These are phyloP conservation scores for Diplodus puntazzo DNA, from an alignment of 2,797 vertebrate species.

Conservation along the genomic window DNA sequence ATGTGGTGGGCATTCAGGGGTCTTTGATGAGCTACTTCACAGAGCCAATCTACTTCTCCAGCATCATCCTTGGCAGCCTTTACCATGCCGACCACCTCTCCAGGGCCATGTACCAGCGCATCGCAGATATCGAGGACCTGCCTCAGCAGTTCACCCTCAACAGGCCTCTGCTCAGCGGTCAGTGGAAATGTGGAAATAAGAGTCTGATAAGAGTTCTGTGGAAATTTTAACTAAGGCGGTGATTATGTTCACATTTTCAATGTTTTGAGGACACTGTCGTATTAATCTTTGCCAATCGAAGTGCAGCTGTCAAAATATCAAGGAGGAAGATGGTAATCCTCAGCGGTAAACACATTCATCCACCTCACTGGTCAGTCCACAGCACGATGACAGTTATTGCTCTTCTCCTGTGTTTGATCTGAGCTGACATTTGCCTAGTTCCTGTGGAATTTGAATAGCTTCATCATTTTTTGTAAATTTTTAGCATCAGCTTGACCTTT, in stretches of 20 bases:
- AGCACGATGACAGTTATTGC: constrained; percentile 45
- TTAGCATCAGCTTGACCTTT: constrained; percentile 63
- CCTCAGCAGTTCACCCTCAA: constrained; percentile 94
- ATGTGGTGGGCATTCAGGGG: constrained; percentile 96
- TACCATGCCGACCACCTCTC: constrained; percentile 98
- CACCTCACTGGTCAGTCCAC: constrained; percentile 20
- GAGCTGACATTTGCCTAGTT: constrained; percentile 76
- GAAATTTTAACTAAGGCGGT: neutral
- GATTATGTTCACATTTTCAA: neutral
- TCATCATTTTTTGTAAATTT: constrained; percentile 62
- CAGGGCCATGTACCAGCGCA: constrained; percentile 96
- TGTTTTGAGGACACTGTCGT: constrained; percentile 7
- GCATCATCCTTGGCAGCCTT: constrained; percentile 97
- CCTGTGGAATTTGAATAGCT: constrained; percentile 68
- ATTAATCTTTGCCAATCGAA: constrained; percentile 34
- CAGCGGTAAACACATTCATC: constrained; percentile 48
- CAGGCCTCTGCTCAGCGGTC: constrained; percentile 95
- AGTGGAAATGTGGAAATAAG: constrained; percentile 64
- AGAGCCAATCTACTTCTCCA: constrained; percentile 97
- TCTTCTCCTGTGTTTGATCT: constrained; percentile 56
- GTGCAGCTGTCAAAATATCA: constrained; percentile 60
- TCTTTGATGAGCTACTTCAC: constrained; percentile 96
- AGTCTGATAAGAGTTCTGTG: neutral
- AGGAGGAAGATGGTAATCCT: constrained; percentile 26
- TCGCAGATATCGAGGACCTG: constrained; percentile 94